These are phyloP conservation scores for Podarcis siculus DNA, from an alignment of 2,797 vertebrate genomes.

Conservation along the genomic window DNA sequence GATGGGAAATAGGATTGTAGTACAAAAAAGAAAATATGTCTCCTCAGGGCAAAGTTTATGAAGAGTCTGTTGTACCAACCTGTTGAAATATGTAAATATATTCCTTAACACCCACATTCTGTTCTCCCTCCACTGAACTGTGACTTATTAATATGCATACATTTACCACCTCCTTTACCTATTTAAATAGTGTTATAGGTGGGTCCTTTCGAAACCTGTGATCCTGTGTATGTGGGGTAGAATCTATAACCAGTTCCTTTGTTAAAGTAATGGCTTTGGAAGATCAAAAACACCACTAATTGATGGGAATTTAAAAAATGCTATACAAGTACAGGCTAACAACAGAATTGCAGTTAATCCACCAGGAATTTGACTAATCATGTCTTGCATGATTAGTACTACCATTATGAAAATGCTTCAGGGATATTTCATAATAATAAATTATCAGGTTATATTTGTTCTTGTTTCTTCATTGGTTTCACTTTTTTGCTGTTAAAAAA, in stretches of 20 bases:
- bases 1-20: constrained; percentile 95
- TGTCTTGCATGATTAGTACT: neutral
- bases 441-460: neutral
- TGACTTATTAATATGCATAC: neutral
- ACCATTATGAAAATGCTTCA: neutral
- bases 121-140: neutral
- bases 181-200: neutral
- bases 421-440: neutral
- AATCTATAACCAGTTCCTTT: too few species aligned
- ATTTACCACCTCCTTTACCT: neutral
- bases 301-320: neutral
- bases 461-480: neutral
- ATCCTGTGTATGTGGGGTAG: too few species aligned
- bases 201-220: too few species aligned
- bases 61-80: constrained; percentile 94
- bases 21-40: constrained; percentile 95
- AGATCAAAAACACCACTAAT: neutral
- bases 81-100: constrained; percentile 65
- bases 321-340: neutral
- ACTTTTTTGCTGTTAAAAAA: neutral
- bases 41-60: constrained; percentile 92
- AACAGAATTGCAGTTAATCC: neutral
- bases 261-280: too few species aligned
- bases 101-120: neutral
- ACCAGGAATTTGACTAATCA: neutral